phyloP scores from a whole-genome alignment of 2,888 invertebrate species.

The Pollenia griseotomentosa region DNA sequence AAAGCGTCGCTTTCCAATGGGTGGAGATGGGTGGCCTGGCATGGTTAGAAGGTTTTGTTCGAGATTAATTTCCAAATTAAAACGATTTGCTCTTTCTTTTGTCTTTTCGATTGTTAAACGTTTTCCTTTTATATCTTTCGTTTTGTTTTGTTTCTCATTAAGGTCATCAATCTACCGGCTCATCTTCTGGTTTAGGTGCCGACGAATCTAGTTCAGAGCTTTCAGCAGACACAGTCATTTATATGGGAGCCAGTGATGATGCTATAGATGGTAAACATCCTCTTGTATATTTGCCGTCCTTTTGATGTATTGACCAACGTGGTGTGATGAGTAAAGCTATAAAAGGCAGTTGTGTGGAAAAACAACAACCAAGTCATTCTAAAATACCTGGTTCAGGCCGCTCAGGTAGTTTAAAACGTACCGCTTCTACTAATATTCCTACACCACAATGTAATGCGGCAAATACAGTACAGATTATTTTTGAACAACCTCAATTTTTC shows the following conservation, averaged over 20 bases:
- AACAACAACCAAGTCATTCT: constrained; percentile 77
- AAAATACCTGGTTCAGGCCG: constrained; percentile 67
- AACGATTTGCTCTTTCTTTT: constrained; percentile 65
- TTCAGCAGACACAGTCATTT: constrained; percentile 99
- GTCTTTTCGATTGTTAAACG: not conserved
- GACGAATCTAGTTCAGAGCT: constrained; percentile 98
- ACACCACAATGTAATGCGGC: not conserved
- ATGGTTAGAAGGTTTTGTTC: constrained; percentile 77
- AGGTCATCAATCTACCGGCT: constrained; percentile 88
- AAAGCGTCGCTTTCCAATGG: constrained; percentile 90
- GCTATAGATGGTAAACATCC: constrained; percentile 96
- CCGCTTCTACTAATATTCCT: constrained; percentile 23
- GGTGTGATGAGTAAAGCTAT: constrained; percentile 92
- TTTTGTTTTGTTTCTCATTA: constrained; percentile 8
- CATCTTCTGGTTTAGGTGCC: constrained; percentile 95
- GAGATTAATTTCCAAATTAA: constrained; percentile 73
- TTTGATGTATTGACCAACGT: constrained; percentile 94
- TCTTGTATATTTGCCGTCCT: constrained; percentile 95
- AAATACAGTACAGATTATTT: constrained; percentile 40
- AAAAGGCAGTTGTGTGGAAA: constrained; percentile 91
- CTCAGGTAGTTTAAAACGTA: too few relatives aligned
- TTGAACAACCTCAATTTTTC: constrained; percentile 74
- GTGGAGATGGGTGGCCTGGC: constrained; percentile 82
- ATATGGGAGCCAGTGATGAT: constrained; percentile 93
- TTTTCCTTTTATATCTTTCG: not conserved